Evolutionary conservation across 2,888 invertebrate species (phyloP).

Genomic region (Icerya purchasi): DNA sequence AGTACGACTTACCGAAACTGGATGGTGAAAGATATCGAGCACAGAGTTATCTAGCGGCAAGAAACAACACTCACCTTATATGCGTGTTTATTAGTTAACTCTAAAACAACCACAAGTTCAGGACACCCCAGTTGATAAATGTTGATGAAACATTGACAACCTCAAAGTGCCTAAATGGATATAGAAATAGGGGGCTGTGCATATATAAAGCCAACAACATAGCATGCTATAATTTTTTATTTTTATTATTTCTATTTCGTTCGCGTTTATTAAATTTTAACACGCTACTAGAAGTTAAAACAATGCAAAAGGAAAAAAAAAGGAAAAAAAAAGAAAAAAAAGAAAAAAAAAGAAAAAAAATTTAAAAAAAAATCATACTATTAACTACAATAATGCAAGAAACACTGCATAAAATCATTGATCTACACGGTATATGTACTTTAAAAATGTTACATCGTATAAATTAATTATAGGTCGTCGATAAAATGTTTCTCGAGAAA

Average conservation of each 20-base stretch:
- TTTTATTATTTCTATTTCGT: constrained; percentile 4
- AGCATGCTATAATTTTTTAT: constrained; percentile 9
- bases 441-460: too few species aligned
- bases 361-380: constrained; percentile 7
- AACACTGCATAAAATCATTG: constrained; percentile 1
- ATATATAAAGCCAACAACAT: constrained; percentile 11
- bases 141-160: constrained; percentile 11
- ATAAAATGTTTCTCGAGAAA: too few species aligned
- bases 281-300: too few species aligned
- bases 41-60: neutral
- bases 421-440: neutral
- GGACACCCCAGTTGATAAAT: constrained; percentile 11
- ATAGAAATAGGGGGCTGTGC: constrained; percentile 13
- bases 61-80: neutral
- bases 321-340: constrained; percentile 3
- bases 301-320: constrained; percentile 7
- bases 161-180: constrained; percentile 12
- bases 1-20: neutral
- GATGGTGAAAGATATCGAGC: neutral
- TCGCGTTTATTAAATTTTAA: too few species aligned
- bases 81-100: neutral
- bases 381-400: constrained; percentile 1
- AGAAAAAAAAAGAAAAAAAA: constrained; percentile 8
- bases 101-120: constrained; percentile 1
- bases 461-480: too few species aligned